phyloP scores from a whole-genome alignment of 2,113 vertebrate species.

The Laticauda laticaudata region DNA sequence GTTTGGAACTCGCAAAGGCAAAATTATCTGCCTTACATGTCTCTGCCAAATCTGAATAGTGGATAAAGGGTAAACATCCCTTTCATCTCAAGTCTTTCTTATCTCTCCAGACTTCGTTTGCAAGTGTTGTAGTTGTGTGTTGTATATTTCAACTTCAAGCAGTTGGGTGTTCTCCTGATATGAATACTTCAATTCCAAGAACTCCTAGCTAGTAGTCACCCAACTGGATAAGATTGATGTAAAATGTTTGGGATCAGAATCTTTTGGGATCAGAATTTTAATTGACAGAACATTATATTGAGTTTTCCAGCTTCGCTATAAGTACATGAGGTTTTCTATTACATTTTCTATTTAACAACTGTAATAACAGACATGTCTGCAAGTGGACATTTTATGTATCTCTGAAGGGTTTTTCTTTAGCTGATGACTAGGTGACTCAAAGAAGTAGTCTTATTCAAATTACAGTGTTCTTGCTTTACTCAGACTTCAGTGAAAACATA shows the following conservation, averaged over 20 bases:
- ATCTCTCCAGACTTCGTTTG: neutral
- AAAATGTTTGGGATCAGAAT: neutral
- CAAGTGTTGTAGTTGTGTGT: neutral
- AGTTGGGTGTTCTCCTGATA: neutral
- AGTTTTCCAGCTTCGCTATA: neutral
- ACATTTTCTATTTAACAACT: neutral
- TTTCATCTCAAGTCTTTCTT: neutral
- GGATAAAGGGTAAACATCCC: neutral
- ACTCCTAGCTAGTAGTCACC: neutral
- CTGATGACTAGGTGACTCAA: neutral
- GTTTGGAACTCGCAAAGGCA: neutral
- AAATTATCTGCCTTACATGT: neutral
- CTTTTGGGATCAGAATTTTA: neutral
- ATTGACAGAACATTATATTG: neutral
- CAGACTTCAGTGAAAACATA: neutral
- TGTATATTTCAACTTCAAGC: neutral
- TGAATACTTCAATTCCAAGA: neutral
- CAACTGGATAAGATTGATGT: neutral
- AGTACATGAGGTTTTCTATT: neutral
- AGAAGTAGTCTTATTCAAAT: neutral
- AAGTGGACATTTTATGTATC: neutral
- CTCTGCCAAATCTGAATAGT: neutral
- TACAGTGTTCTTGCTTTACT: neutral
- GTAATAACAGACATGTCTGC: neutral
- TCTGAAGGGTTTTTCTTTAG: neutral